phyloP scores from a whole-genome alignment of 2,888 invertebrate species.

The Lepidochrysops patricia region DNA sequence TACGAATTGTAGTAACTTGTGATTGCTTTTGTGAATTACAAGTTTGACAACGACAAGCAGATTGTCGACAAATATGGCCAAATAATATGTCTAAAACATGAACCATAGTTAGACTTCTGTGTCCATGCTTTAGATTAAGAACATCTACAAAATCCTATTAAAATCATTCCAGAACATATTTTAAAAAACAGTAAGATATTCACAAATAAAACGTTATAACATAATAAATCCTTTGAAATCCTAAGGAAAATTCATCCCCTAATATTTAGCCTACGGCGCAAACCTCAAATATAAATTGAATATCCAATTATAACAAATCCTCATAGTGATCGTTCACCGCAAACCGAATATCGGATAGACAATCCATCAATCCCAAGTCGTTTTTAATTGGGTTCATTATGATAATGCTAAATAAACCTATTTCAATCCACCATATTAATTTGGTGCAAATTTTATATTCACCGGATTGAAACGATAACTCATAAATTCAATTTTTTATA shows the following conservation, averaged over 20 bases:
- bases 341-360: neutral
- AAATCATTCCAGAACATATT: neutral
- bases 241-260: neutral
- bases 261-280: neutral
- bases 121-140: no score
- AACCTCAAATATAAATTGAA: neutral
- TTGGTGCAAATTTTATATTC: neutral
- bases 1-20: neutral
- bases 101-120: no score
- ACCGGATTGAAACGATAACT: neutral
- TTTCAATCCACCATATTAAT: neutral
- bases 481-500: neutral
- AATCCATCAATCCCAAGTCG: neutral
- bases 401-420: neutral
- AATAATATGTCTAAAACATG: no score
- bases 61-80: no score
- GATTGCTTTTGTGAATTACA: no score
- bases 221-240: no score
- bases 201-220: neutral
- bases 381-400: neutral
- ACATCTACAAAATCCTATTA: no score
- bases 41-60: no score
- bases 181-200: neutral
- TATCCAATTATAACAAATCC: slow-evolving; percentile 10
- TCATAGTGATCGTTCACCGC: neutral